A percentile compares a stretch with the other conserved stretches of the same genome.
Evolutionary conservation across 23 tunicate species (phyloP).

Genomic region (Styela clava): DNA sequence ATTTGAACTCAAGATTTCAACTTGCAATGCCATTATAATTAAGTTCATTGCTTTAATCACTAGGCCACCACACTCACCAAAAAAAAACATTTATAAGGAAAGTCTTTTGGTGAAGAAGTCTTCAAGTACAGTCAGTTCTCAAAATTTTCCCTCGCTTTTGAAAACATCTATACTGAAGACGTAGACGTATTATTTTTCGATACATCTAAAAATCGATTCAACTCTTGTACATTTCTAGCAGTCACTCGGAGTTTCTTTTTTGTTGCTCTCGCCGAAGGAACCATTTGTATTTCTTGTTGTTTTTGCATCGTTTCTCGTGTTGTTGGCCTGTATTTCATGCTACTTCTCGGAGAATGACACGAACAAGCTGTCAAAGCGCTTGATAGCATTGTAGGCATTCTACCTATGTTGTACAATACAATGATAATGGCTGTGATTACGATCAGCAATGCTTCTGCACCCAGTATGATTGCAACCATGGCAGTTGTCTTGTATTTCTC

Average conservation of each 20-base stretch:
- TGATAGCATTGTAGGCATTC: not conserved
- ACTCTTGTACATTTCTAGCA: not conserved
- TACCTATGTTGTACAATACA: constrained; percentile 22
- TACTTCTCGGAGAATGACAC: not conserved
- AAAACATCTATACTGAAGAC: not conserved
- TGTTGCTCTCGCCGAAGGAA: not conserved
- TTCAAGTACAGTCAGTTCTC: no score
- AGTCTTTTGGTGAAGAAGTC: no score
- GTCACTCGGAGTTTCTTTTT: not conserved
- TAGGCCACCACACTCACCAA: no score
- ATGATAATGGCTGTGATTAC: constrained; percentile 13
- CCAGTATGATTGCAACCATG: constrained; percentile 14
- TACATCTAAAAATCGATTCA: not conserved
- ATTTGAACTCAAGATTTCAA: no score
- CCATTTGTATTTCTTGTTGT: not conserved
- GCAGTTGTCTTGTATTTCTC: not conserved
- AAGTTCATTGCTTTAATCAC: no score
- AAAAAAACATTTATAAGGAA: no score
- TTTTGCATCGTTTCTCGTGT: not conserved
- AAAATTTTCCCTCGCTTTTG: no score
- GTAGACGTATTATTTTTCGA: not conserved
- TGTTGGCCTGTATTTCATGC: not conserved
- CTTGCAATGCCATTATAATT: no score
- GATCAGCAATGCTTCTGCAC: constrained; percentile 18
- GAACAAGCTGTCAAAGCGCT: not conserved